These are phyloP conservation scores for Drosophila equinoxialis DNA, from an alignment of 1,140 invertebrate species.

Conservation along the genomic window DNA sequence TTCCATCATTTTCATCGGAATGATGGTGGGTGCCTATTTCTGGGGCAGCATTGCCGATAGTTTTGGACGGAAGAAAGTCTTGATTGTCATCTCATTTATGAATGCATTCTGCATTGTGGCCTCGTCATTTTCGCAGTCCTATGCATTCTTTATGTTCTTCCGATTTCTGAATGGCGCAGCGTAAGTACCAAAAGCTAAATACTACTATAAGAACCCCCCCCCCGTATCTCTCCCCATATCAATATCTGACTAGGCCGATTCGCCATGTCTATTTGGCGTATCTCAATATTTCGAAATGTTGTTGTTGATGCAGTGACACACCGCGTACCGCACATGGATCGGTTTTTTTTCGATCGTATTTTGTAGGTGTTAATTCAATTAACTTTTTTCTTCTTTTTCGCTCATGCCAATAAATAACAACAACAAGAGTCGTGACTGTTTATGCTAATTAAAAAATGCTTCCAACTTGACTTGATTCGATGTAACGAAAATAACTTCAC, in stretches of 20 bases:
- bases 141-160: slow-evolving; percentile 93
- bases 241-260: too few species aligned
- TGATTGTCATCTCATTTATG: slow-evolving; percentile 94
- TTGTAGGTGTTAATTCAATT: slow-evolving; percentile 73
- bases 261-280: not conserved
- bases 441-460: slow-evolving; percentile 70
- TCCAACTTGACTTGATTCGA: slow-evolving; percentile 33
- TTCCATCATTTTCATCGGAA: slow-evolving; percentile 93
- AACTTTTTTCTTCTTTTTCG: slow-evolving; percentile 48
- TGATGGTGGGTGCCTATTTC: slow-evolving; percentile 96
- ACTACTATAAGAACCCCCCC: too few species aligned
- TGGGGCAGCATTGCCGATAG: slow-evolving; percentile 96
- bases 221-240: too few species aligned
- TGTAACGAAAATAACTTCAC: slow-evolving; percentile 26
- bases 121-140: slow-evolving; percentile 93
- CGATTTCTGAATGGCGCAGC: slow-evolving; percentile 95
- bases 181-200: slow-evolving; percentile 86
- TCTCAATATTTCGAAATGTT: not conserved
- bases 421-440: slow-evolving; percentile 76
- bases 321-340: slow-evolving; percentile 13
- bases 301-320: slow-evolving; percentile 60
- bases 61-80: slow-evolving; percentile 91
- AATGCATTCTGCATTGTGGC: slow-evolving; percentile 94
- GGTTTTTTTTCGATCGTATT: not conserved
- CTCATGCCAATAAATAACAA: slow-evolving; percentile 65